phyloP scores from a whole-genome alignment of 2,888 invertebrate species.

The Pristionchus maxplancki region DNA sequence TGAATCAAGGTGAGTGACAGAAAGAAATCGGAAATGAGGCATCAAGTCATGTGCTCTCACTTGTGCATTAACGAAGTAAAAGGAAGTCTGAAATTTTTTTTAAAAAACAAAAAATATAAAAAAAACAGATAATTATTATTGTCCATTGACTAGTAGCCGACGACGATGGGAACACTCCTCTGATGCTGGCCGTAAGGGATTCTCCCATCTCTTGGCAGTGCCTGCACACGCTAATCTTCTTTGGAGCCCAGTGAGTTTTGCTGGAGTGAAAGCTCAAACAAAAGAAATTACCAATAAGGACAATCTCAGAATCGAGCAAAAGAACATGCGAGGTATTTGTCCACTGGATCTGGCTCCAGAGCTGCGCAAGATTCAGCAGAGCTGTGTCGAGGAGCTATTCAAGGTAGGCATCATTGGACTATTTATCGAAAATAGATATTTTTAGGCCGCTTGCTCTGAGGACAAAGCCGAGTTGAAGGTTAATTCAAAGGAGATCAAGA shows the following conservation, averaged over 20 bases:
- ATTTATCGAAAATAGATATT: background rate
- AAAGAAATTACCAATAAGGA: background rate
- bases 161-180: slow-evolving; percentile 82
- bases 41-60: background rate
- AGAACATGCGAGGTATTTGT: slow-evolving; percentile 80
- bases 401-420: slow-evolving; percentile 46
- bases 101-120: too few relatives aligned
- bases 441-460: slow-evolving; percentile 61
- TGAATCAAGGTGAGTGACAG: slow-evolving; percentile 78
- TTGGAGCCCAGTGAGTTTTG: slow-evolving; percentile 71
- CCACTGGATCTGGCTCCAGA: slow-evolving; percentile 81
- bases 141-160: slow-evolving; percentile 76
- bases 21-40: slow-evolving; percentile 1
- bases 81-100: too few relatives aligned
- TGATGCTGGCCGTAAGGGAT: slow-evolving; percentile 82
- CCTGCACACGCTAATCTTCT: slow-evolving; percentile 75
- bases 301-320: slow-evolving; percentile 72
- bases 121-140: slow-evolving; percentile 51
- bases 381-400: slow-evolving; percentile 77
- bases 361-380: slow-evolving; percentile 80
- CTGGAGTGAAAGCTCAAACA: too few relatives aligned
- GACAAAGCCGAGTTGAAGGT: slow-evolving; percentile 57
- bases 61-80: too few relatives aligned
- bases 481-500: slow-evolving; percentile 40
- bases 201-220: slow-evolving; percentile 81